Evolutionary conservation across 2,113 vertebrate genomes (phyloP).

Genomic region (Nycticryphes semicollaris): DNA sequence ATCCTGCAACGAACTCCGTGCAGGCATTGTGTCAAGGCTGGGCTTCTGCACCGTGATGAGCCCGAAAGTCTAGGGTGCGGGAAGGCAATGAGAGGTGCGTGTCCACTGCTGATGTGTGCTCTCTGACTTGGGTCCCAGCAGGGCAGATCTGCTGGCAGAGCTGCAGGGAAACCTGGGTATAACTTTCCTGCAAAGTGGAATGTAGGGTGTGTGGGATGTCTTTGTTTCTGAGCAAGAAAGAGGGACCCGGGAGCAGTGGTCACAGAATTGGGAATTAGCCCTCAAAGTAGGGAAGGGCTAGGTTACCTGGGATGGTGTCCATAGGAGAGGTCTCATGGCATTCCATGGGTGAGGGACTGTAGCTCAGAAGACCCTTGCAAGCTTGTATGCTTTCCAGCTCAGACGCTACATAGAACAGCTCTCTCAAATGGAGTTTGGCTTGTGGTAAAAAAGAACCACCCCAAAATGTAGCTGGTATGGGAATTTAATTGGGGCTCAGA

Average conservation of each 20-base stretch:
- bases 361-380: not conserved
- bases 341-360: not conserved
- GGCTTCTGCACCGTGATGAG: not conserved
- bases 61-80: not conserved
- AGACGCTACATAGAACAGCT: not conserved
- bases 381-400: not conserved
- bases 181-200: not conserved
- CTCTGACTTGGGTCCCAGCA: not conserved
- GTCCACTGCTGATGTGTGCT: not conserved
- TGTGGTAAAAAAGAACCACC: not conserved
- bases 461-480: not conserved
- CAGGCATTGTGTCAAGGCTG: not conserved
- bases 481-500: not conserved
- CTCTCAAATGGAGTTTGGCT: not conserved
- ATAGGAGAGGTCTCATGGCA: not conserved
- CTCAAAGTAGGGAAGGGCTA: not conserved
- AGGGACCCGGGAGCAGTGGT: not conserved
- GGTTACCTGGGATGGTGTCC: not conserved
- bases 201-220: not conserved
- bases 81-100: rapidly evolving
- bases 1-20: slow-evolving; percentile 9
- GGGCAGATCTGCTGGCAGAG: not conserved
- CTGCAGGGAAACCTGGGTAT: not conserved
- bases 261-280: not conserved
- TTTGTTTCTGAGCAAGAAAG: not conserved